Percentiles rank a stretch among this genome's conserved stretches.
Evolutionary conservation across 1,140 invertebrate genomes (phyloP).

Genomic region (Odontomachus brunneus): DNA sequence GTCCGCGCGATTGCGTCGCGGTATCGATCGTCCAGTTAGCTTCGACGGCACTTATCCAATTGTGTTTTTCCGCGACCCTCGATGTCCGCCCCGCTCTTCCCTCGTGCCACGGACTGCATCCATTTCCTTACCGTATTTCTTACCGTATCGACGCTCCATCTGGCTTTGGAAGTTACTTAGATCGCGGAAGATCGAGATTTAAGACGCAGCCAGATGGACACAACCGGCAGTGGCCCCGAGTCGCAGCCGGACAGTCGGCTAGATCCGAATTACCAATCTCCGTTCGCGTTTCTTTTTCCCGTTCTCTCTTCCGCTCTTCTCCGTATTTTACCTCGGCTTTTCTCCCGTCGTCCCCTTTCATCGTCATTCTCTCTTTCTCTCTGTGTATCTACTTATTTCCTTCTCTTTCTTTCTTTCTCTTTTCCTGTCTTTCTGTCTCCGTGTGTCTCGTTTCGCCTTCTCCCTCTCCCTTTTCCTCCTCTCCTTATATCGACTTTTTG

Average conservation of each 20-base stretch:
- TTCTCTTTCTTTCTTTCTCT: not conserved
- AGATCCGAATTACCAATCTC: conserved; percentile 64
- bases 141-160: conserved; percentile 50
- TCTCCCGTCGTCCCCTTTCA: conserved; percentile 5
- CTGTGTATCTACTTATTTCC: too few relatives aligned
- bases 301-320: not conserved
- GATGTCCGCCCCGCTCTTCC: not conserved
- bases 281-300: conserved; percentile 8
- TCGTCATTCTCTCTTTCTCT: not conserved
- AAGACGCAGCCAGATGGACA: conserved; percentile 54
- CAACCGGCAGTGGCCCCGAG: conserved; percentile 41
- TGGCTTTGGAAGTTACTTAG: conserved; percentile 44
- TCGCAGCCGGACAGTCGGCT: conserved; percentile 60
- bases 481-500: conserved; percentile 42
- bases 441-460: not conserved
- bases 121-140: conserved; percentile 57
- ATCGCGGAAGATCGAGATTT: conserved; percentile 50
- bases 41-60: conserved; percentile 14
- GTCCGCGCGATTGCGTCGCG: conserved; percentile 30
- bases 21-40: conserved; percentile 33
- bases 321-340: not conserved
- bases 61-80: conserved; percentile 27
- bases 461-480: not conserved
- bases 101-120: not conserved
- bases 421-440: too few relatives aligned